These are phyloP conservation scores for Dorcus hopei DNA, from an alignment of 2,888 invertebrate species.

Conservation along the genomic window DNA sequence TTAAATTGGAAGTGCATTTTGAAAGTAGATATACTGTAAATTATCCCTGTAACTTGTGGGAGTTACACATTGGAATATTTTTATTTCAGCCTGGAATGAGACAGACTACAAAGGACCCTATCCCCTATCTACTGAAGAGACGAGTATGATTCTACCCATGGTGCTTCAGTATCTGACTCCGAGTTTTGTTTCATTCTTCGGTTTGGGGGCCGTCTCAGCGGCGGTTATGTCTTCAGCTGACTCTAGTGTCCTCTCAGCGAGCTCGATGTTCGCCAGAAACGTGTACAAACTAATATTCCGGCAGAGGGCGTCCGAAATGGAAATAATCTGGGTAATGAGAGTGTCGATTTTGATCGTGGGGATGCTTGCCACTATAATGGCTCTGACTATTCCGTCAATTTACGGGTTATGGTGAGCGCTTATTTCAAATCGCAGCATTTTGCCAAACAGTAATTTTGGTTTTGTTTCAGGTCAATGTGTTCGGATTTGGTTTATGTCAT, in stretches of 20 bases:
- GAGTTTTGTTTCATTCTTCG: conserved; percentile 93
- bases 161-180: conserved; percentile 96
- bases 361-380: conserved; percentile 89
- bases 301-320: conserved; percentile 94
- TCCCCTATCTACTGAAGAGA: conserved; percentile 73
- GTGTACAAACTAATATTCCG: conserved; percentile 97
- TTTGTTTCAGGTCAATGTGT: conserved; percentile 80
- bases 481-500: conserved; percentile 98
- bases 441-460: not conserved
- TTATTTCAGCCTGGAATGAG: conserved; percentile 84
- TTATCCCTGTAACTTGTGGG: no score
- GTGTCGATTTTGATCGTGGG: conserved; percentile 89
- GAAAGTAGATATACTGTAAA: no score
- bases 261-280: conserved; percentile 98
- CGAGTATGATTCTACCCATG: conserved; percentile 94
- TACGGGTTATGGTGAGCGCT: conserved; percentile 86
- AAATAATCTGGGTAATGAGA: conserved; percentile 96
- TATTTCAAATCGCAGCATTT: not conserved
- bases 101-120: conserved; percentile 77
- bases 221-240: conserved; percentile 99
- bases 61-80: no score
- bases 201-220: conserved; percentile 96
- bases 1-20: no score
- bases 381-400: conserved; percentile 94
- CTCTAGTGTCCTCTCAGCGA: conserved; percentile 95